Evolutionary conservation across 2,888 invertebrate species (phyloP), one percentile per base, ranked within the genome.

Genomic region (Dione vanillae): DNA sequence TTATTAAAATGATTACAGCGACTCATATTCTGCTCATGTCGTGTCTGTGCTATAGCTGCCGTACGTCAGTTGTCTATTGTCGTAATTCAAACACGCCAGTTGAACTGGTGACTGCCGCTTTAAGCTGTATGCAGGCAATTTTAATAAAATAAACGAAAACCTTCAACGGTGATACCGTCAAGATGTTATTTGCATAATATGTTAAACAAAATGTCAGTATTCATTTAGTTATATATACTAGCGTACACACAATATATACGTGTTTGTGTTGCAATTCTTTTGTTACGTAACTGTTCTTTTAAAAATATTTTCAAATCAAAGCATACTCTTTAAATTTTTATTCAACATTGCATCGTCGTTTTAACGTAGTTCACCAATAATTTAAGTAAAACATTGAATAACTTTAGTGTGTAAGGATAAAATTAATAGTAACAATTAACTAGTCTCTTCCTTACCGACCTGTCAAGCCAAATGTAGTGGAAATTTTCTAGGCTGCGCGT

Each of bases 1-100:
- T 91, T 89, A 91, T 89, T 84, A 81, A 85, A 86, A 88, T 88
- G 82, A 87, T 85, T 84, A 82, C 82, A 81, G 84, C 83, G 80
- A 83, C 82, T 85, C 83, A 80, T 81, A 84, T 84, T 80, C 82
- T 77, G 78, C 80, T 82, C 79, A 74, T 80, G 83, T 85, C 83
- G 73, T 75, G 73, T 72, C 74, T 70, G 41, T 41, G 67, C 51
- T 68, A 61, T 71, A 64, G 74, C 72, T 69, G 72, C 68, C 71
- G 71, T 70, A 74, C 71, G 69, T 69, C 69, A 74, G 68, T 71
- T 69, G 71, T 54, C 71, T 74, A 74, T 69, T 71, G 73, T 74
- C 73, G 66, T 71, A 74, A 74, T 69, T 74, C 64, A 71, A 70
- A 72, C 69, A 40, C 58, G 71, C 64, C 64, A 52, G 61, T 61